Evolutionary conservation across 2,113 vertebrate species (phyloP).

Genomic region (Atlantisia rogersi): DNA sequence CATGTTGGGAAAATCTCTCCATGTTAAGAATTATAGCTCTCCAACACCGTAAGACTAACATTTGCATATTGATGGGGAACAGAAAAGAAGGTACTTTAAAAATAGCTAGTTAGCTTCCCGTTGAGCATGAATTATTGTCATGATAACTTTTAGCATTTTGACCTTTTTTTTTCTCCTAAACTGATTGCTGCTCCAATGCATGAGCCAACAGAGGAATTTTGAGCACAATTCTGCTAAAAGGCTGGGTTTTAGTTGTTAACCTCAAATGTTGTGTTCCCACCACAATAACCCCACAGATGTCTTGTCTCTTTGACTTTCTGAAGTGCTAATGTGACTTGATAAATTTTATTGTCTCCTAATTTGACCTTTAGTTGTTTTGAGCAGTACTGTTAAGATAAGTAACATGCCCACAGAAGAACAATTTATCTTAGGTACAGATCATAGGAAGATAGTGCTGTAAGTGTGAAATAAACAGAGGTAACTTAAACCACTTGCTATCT

Average conservation of each 20-base stretch:
- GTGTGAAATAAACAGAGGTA: not conserved
- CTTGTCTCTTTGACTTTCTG: not conserved
- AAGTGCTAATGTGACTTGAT: not conserved
- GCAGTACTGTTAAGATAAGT: not conserved
- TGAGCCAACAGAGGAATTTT: not conserved
- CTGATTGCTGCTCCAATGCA: not conserved
- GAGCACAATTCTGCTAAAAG: not conserved
- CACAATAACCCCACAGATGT: not conserved
- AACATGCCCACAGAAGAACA: not conserved
- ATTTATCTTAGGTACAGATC: not conserved
- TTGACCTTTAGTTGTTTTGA: constrained; percentile 3
- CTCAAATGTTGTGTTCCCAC: not conserved
- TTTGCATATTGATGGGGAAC: not conserved
- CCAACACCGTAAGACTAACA: not conserved
- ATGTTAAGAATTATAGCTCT: not conserved
- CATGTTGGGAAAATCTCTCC: not conserved
- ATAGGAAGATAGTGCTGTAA: not conserved
- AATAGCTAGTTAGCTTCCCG: not conserved
- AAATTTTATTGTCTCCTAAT: not conserved
- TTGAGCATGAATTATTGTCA: not conserved
- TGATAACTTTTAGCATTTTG: constrained; percentile 11
- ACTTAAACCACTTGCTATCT: not conserved
- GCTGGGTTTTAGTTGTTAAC: not conserved
- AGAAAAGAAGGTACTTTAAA: not conserved
- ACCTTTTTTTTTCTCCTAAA: not conserved